phyloP scores from a whole-genome alignment of 2,797 vertebrate genomes.

The Rhinogobio ventralis region DNA sequence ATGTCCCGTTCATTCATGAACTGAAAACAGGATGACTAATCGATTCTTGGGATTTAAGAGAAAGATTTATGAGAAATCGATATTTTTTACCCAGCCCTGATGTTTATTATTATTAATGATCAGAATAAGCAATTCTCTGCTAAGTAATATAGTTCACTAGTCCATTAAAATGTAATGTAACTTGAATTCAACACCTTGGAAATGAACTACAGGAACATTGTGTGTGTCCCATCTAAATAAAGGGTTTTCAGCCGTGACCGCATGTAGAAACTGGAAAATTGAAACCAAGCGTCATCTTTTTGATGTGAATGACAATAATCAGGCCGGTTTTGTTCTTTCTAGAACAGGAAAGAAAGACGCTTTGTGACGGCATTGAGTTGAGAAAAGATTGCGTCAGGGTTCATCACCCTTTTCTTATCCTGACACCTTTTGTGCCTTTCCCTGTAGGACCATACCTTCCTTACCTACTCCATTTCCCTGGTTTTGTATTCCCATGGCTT shows the following conservation, averaged over 20 bases:
- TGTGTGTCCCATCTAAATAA: background rate
- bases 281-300: background rate
- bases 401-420: background rate
- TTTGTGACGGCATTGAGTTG: background rate
- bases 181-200: background rate
- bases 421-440: conserved; percentile 18
- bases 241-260: background rate
- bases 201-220: background rate
- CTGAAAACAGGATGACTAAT: too few species aligned
- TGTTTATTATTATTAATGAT: background rate
- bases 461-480: background rate
- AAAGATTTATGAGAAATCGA: too few species aligned
- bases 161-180: background rate
- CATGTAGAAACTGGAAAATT: background rate
- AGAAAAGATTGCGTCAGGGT: background rate
- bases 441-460: background rate
- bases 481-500: background rate
- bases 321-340: background rate
- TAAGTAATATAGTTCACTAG: background rate
- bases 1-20: too few species aligned
- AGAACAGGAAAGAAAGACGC: background rate
- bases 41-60: too few species aligned
- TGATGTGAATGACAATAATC: background rate
- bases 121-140: background rate
- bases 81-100: too few species aligned